Base-by-base conservation (phyloP, 2,888 invertebrate species). In the Scotopteryx bipunctaria region DNA sequence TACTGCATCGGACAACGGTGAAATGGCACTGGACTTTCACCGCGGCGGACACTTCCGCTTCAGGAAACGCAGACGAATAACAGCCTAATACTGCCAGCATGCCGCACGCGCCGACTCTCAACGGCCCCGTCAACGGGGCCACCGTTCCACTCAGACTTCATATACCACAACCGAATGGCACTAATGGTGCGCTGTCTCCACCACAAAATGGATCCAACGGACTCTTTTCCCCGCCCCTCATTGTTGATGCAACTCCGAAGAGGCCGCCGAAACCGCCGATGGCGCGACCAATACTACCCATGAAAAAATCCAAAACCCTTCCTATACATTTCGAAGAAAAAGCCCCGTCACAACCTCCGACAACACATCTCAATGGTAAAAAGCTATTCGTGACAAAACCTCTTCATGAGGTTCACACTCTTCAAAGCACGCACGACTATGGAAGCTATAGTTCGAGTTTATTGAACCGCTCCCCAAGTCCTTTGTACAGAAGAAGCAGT, bases 21-120 rank as follows among this genome's bases (percentile, higher is more conserved):
- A 88, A 83, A 90, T 90, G 89, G 88, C 89, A 83, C 78, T 81
- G 81, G 85, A 82, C 84, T 85, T 78, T 83, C 82, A 78, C 73
- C 76, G 76, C 72, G 76, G 71, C 69, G 78, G 75, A 74, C 76
- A 80, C 81, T 86, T 87, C 86, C 88, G 86, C 73, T 80, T 71
- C 73, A 85, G 85, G 80, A 88, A 86, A 82, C 81, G 82, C 69
- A 79, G 79, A 71, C 79, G 80, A 71, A 59, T 64, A 64, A 67
- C 66, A 65, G 69, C 71, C 59, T 80, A 75, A 61, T 57, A 44
- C 25, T 21, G 33, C 51, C 31, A 35, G 2, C 27, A 89, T 89
- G 89, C 89, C 88, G 53, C 82, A 86, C 70, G 77, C 72, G 16
- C 64, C 69, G 23, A 72, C 68, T 64, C 59, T 66, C 57, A 63